A percentile compares a stretch with the other conserved stretches of the same genome.
Evolutionary conservation across 2,888 invertebrate species (phyloP).

Genomic region (Leucophenga montana): DNA sequence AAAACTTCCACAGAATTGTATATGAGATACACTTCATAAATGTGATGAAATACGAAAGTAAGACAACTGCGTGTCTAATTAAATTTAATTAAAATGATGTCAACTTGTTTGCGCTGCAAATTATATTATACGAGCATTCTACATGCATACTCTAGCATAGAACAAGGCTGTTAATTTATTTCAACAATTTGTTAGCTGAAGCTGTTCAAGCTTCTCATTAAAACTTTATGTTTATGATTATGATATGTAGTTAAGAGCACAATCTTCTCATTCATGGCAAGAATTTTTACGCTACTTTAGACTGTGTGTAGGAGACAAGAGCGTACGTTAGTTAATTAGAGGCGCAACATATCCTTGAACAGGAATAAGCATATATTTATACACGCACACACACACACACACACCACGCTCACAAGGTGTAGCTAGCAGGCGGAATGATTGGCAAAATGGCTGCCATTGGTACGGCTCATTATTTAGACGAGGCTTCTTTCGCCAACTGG

Average conservation of each 20-base stretch:
- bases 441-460: not conserved
- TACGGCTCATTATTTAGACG: slow-evolving; percentile 6
- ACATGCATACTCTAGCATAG: not conserved
- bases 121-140: not conserved
- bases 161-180: not conserved
- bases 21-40: no score
- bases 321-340: slow-evolving; percentile 22
- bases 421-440: not conserved
- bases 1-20: no score
- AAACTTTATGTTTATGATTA: slow-evolving; percentile 21
- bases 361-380: no score
- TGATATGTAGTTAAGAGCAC: slow-evolving; percentile 7
- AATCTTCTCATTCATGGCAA: no score
- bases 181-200: slow-evolving; percentile 10
- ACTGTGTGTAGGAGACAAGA: not conserved
- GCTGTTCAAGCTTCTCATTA: slow-evolving; percentile 17
- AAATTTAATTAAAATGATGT: slow-evolving; percentile 64
- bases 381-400: not conserved
- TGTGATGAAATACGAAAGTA: no score
- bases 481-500: slow-evolving; percentile 12
- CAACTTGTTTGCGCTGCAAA: slow-evolving; percentile 40
- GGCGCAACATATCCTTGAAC: slow-evolving; percentile 1
- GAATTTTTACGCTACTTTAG: slow-evolving; percentile 6
- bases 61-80: slow-evolving; percentile 46
- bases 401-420: not conserved